Base-by-base conservation (phyloP, 2,888 invertebrate species). In the Stenichneumon culpator region DNA sequence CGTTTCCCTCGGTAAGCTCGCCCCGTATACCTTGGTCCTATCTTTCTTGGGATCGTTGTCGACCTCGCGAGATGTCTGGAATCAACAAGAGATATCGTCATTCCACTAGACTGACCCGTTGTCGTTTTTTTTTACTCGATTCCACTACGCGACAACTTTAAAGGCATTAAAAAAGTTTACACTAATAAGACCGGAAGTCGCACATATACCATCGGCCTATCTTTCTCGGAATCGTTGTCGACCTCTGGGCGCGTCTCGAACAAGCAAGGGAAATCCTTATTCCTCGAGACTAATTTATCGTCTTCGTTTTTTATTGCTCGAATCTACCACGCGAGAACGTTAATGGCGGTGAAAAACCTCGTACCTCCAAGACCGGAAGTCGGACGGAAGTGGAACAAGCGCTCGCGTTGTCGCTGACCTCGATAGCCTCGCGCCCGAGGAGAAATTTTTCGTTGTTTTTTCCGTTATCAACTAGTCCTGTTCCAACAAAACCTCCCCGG, bases 401-500 rank as follows among this genome's bases (percentile, higher is more conserved):
- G 14, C 63, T 32, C 28, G 63, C 32, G 63, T 32, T 32, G 63
- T 63, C 28, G n/a, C 63, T n/a, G 63, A 63, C 14, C 63, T 32
- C 28, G 28, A 32, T 16, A 28, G 32, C 32, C 5, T 28, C 6
- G 32, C 63, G 5, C 6, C 28, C n/a, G 28, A 16, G n/a, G n/a
- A 63, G 28, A 63, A 63, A 63, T 63, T 63, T 63, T 16, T 16
- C 63, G 63, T 16, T 32, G 63, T 28, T 63, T 63, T 47, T 67
- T 63, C 67, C 14, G 39, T 77, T 77, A 77, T 52, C 67, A 52
- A 22, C 36, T n/a, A 19, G 22, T 14, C n/a, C 32, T 50, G 14
- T 44, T 11, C 39, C 47, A 28, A 36, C 16, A 4, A 50, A 47
- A 11, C 57, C 54, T 11, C 19, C 11, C 22, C 63, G 1, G 5